Evolutionary conservation across 2,888 invertebrate genomes (phyloP), one percentile per base, ranked within the genome.

Genomic region (Callyntrura guangdongensis): DNA sequence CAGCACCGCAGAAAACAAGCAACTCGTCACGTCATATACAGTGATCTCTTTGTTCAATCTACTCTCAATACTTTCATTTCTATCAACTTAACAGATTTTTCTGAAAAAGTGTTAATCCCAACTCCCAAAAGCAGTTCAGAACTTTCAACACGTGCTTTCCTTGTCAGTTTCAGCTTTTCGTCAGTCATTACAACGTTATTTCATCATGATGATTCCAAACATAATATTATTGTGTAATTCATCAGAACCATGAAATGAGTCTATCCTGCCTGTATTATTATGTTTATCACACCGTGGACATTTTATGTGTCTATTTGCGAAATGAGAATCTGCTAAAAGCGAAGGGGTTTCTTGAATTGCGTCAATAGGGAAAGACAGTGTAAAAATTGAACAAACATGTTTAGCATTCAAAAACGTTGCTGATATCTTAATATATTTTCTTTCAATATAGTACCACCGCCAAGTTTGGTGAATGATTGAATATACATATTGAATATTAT

Each of bases 161-260:
- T 5, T 25, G 22, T 45, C 72, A 22, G 11, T 12, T 25, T 27
- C 72, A 45, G 72, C n/a, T 45, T 72, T 72, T 25, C 72, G 45
- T 72, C 72, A 72, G 17, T 72, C 72, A 45, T 36, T 72, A 72
- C 36, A 45, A 8, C 17, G 36, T 45, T 36, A 36, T 36, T 72
- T 72, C 47, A 72, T 72, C 72, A 72, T 45, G 11, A 36, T 12
- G 4, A 1, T 45, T 47, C 45, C 47, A 45, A 72, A 72, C 72
- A 45, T 45, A 72, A 72, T 17, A 72, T 47, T 72, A 17, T 72
- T 9, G 45, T 72, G 17, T 72, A 45, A 72, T 20, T 72, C 45
- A 47, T 72, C 6, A 17, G 6, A 22, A 27, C n/a, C 45, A 8
- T 72, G 9, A 67, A 67, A 6, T 12, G 12, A 14, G 36, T 4